Conservation (phyloP, 2,113 vertebrate species). For the Cairina moschata region DNA sequence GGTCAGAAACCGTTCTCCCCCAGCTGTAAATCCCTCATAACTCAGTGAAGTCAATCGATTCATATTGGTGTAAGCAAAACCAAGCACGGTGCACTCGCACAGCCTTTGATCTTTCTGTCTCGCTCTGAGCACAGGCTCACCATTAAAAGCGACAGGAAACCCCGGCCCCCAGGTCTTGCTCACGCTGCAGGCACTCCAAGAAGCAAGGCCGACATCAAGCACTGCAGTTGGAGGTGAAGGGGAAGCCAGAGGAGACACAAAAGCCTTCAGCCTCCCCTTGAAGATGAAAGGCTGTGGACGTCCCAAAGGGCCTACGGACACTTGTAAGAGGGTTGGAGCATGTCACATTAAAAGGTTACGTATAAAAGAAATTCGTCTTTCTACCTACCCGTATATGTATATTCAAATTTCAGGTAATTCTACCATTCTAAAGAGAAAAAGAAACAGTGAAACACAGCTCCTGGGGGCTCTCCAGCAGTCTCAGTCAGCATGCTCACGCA, state of each 20-base stretch:
- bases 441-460: neutral
- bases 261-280: neutral
- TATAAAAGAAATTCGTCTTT: neutral
- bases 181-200: neutral
- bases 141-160: conserved; percentile 41
- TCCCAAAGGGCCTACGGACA: neutral
- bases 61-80: conserved; percentile 66
- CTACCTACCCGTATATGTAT: neutral
- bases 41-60: conserved; percentile 57
- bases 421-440: neutral
- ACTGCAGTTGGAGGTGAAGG: neutral
- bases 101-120: conserved; percentile 51
- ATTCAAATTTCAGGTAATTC: neutral
- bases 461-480: neutral
- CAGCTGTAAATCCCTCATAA: conserved; percentile 63
- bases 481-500: neutral
- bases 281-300: neutral
- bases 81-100: neutral
- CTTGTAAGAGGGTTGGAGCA: neutral
- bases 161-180: neutral
- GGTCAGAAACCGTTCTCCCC: conserved; percentile 57
- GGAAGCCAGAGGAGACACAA: conserved; percentile 1
- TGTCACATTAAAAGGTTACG: neutral
- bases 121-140: neutral
- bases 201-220: neutral